These are phyloP conservation scores for Scolanthus callimorphus DNA, from an alignment of 92 coral and sea anemone genomes.

Conservation along the genomic window DNA sequence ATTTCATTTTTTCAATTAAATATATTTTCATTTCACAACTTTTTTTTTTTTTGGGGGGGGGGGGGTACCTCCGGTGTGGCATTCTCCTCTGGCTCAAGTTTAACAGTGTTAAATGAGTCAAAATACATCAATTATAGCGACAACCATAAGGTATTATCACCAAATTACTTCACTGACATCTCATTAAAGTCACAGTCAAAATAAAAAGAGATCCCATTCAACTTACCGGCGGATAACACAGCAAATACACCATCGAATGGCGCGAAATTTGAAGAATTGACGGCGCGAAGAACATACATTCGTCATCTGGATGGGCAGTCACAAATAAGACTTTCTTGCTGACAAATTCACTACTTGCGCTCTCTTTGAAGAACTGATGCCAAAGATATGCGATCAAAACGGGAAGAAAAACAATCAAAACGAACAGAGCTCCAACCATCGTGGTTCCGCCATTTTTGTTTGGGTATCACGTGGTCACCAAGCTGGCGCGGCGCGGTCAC, in stretches of 20 bases:
- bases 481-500: constrained; percentile 8
- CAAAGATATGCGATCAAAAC: constrained; percentile 11
- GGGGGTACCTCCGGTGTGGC: no score
- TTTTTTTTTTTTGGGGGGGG: no score
- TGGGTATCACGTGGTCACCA: constrained; percentile 8
- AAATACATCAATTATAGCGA: no score
- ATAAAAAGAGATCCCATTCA: no score
- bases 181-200: no score
- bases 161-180: no score
- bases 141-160: no score
- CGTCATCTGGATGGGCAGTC: constrained; percentile 98
- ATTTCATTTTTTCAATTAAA: no score
- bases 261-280: constrained; percentile 55
- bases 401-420: constrained; percentile 16
- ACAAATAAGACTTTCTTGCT: constrained; percentile 69
- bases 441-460: constrained; percentile 25
- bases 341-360: constrained; percentile 1
- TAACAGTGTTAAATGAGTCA: no score
- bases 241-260: constrained; percentile 46
- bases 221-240: constrained; percentile 80
- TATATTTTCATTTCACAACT: no score
- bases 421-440: neutral
- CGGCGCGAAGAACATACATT: constrained; percentile 99
- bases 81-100: no score
- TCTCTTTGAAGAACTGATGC: constrained; percentile 3